These are phyloP conservation scores for Conops quadrifasciatus DNA, from an alignment of 2,888 invertebrate species.

Conservation along the genomic window DNA sequence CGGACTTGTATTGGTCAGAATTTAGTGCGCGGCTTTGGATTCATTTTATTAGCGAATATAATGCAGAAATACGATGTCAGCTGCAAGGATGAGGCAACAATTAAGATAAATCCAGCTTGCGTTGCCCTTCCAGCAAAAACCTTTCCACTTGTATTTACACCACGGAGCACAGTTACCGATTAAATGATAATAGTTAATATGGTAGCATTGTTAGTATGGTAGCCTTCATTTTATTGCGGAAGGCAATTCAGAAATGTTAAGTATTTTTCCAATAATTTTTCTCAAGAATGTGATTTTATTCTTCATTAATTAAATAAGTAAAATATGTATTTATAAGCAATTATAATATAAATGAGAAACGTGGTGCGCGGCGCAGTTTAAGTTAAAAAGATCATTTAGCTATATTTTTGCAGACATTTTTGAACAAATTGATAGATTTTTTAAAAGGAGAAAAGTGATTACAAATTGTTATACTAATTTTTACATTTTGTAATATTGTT, in stretches of 20 bases:
- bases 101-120: constrained; percentile 74
- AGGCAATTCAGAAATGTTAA: no score
- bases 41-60: constrained; percentile 77
- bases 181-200: not conserved
- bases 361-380: no score
- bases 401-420: no score
- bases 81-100: constrained; percentile 67
- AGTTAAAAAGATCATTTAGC: no score
- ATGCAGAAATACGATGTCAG: constrained; percentile 76
- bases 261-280: not conserved
- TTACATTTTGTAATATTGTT: no score
- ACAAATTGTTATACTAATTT: no score
- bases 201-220: not conserved
- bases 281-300: not conserved
- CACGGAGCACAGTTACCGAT: not conserved
- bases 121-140: constrained; percentile 80
- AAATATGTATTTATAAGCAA: no score
- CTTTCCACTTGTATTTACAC: constrained; percentile 71
- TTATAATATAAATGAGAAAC: not conserved
- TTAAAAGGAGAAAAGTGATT: no score
- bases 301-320: not conserved
- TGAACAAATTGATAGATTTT: no score
- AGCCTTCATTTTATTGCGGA: not conserved
- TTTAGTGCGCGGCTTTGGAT: constrained; percentile 79
- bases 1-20: constrained; percentile 87